Conservation (phyloP, 2,888 invertebrate species). For the Diaprepes abbreviatus region DNA sequence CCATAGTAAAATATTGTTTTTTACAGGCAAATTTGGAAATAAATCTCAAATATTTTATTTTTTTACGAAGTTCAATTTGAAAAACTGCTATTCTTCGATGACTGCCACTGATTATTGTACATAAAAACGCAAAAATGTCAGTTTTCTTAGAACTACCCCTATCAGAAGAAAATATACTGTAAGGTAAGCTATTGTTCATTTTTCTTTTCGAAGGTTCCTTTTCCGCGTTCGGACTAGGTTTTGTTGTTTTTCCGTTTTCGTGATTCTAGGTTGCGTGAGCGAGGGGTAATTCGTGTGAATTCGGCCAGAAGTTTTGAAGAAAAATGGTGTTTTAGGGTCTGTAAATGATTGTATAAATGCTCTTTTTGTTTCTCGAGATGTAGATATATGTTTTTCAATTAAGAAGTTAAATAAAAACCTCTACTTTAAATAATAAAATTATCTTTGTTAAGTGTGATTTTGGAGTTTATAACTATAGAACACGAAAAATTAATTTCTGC, state of each 20-base stretch:
- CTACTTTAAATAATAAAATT: conserved; percentile 19
- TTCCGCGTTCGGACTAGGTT: conserved; percentile 15
- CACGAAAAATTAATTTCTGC: too few relatives aligned
- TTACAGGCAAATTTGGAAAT: too few relatives aligned
- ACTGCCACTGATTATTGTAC: too few relatives aligned
- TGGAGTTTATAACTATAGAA: too few relatives aligned
- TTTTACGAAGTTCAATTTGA: too few relatives aligned
- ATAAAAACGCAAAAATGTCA: too few relatives aligned
- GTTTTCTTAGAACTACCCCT: too few relatives aligned
- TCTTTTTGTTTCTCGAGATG: conserved; percentile 33
- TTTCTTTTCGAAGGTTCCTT: conserved; percentile 34
- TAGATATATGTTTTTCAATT: conserved; percentile 35
- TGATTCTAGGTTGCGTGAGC: conserved; percentile 36
- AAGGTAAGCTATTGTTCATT: conserved; percentile 38
- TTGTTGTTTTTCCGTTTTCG: conserved; percentile 36
- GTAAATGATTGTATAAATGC: conserved; percentile 45
- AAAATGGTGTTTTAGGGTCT: conserved; percentile 39
- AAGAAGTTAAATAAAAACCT: conserved; percentile 17
- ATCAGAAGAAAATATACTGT: conserved; percentile 39
- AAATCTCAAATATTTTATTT: too few relatives aligned
- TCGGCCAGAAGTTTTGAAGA: conserved; percentile 43
- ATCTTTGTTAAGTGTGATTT: neutral
- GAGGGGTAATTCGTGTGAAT: conserved; percentile 38
- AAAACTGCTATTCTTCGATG: too few relatives aligned
- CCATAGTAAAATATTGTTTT: too few relatives aligned